phyloP scores from a whole-genome alignment of 2,888 invertebrate genomes.

The Tetragonula carbonaria region DNA sequence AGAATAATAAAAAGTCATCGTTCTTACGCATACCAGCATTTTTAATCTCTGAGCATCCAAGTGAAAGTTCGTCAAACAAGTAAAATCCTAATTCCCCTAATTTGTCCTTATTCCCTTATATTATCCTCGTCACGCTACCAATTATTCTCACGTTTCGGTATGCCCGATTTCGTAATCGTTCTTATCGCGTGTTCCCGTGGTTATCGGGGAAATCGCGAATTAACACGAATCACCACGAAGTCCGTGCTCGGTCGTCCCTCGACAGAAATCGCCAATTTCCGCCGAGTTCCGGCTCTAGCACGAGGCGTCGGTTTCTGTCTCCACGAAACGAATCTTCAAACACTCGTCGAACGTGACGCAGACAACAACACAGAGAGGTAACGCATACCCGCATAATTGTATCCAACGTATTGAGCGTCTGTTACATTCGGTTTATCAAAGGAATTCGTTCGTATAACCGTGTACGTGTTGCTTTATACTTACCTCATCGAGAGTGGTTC shows the following conservation, averaged over 20 bases:
- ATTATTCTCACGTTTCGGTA: constrained; percentile 27
- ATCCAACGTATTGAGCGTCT: neutral
- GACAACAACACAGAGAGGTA: neutral
- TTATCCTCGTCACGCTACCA: constrained; percentile 7
- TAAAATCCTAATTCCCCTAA: neutral
- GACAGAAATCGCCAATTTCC: constrained; percentile 56
- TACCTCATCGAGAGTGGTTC: constrained; percentile 72
- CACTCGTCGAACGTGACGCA: constrained; percentile 37
- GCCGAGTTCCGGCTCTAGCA: constrained; percentile 32
- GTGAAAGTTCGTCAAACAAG: too few species aligned
- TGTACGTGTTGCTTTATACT: constrained; percentile 39
- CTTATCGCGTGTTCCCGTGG: constrained; percentile 37
- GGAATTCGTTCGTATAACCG: neutral
- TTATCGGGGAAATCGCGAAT: constrained; percentile 43
- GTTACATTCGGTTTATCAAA: neutral
- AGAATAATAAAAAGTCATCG: constrained; percentile 19
- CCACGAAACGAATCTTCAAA: constrained; percentile 30
- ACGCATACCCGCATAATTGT: neutral
- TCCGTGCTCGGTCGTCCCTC: constrained; percentile 19
- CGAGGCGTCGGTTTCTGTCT: constrained; percentile 19
- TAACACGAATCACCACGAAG: constrained; percentile 39
- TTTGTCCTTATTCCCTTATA: neutral
- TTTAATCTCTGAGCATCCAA: neutral
- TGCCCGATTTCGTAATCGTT: constrained; percentile 32
- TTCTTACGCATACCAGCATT: neutral